Evolutionary conservation across 2,113 vertebrate genomes (phyloP), one percentile per base, ranked within the genome.

Genomic region (Indri indri): DNA sequence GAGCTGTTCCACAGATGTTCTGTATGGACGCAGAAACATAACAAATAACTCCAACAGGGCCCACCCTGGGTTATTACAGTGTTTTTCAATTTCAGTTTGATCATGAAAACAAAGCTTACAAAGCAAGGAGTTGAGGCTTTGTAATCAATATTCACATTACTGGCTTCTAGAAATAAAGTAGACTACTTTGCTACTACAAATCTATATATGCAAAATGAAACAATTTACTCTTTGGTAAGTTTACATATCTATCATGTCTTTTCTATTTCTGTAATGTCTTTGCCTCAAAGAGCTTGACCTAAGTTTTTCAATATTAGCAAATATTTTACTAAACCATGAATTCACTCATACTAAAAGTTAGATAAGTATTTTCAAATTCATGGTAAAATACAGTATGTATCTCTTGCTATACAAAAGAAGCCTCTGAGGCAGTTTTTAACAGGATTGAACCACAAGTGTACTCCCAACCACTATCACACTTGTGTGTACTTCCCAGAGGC

Each of bases 61-160:
- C 68, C 50, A 40, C 18, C 11, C 61, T 63, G 22, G 30, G 17
- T 57, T 73, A 59, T 9, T 16, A 59, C 2, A 77, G 9, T 9
- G n/a, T 83, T 45, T 82, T 81, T n/a, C 8, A 30, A 88, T 22
- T 77, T 11, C 25, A 88, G 37, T 86, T 45, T 66, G 3, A 87
- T 79, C 32, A 59, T 27, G n/a, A 80, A 91, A 97, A 90, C 54
- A 96, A 92, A 80, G 79, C 32, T 82, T 70, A 59, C 5, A 79
- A 81, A 42, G 65, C 71, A 86, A 96, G 40, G 61, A 94, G 76
- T 68, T 32, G 32, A 83, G 40, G 87, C 50, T 87, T 37, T 88
- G 32, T 7, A 77, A 30, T 47, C 85, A 76, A 84, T 87, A 94
- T n/a, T 82, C 70, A 65, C 8, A 76, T 20, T 81, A 74, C 13